Evolutionary conservation across 2,888 invertebrate species (phyloP).

Genomic region (Nymphalis urticae): DNA sequence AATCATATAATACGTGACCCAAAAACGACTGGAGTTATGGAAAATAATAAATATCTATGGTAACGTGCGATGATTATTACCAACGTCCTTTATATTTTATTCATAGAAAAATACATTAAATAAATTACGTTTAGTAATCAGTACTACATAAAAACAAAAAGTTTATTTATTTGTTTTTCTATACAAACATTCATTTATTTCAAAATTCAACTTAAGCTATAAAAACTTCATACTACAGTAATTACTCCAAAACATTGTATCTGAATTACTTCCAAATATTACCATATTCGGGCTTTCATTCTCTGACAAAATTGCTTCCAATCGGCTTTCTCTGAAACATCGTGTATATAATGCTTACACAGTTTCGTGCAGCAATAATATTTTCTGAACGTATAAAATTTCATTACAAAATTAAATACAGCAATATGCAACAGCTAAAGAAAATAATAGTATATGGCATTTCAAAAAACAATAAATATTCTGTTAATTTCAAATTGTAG

Average conservation of each 20-base stretch:
- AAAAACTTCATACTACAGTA: conserved; percentile 16
- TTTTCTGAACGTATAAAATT: not conserved
- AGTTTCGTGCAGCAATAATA: not conserved
- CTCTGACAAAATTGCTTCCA: conserved; percentile 27
- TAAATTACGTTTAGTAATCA: not conserved
- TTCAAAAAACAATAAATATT: too few species aligned
- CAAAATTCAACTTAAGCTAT: conserved; percentile 3
- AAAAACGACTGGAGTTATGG: not conserved
- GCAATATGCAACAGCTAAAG: too few species aligned
- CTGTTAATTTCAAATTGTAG: too few species aligned
- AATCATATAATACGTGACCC: conserved; percentile 11
- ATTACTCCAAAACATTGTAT: conserved; percentile 25
- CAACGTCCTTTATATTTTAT: not conserved
- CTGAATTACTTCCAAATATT: conserved; percentile 27
- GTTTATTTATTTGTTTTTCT: not conserved
- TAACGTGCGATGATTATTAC: not conserved
- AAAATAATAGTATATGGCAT: too few species aligned
- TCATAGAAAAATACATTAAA: not conserved
- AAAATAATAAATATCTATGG: not conserved
- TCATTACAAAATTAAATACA: not conserved
- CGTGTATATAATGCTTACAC: conserved; percentile 1
- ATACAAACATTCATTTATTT: not conserved
- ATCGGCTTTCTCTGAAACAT: conserved; percentile 22
- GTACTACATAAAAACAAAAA: not conserved
- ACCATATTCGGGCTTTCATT: conserved; percentile 25